Percentiles rank a stretch among this genome's conserved stretches.
phyloP scores from a whole-genome alignment of 2,113 vertebrate species.

The Pomatorhinus ruficollis region DNA sequence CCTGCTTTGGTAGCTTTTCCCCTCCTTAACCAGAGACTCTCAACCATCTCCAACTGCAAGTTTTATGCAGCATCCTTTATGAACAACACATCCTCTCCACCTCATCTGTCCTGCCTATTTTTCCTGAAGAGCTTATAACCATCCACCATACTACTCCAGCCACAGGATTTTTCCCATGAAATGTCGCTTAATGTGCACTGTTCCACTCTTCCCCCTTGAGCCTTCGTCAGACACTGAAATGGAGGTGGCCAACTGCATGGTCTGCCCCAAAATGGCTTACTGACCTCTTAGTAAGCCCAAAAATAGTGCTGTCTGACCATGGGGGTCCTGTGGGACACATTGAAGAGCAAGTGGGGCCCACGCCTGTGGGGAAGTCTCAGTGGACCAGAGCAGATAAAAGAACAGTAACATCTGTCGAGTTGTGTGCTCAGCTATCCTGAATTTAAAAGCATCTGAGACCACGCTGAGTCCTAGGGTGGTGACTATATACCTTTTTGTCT shows the following conservation, averaged over 20 bases:
- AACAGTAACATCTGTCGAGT: rapidly evolving
- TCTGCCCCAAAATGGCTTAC: not conserved
- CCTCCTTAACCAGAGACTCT: not conserved
- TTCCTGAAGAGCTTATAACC: not conserved
- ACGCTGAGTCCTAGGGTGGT: rapidly evolving
- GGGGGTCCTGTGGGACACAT: not conserved
- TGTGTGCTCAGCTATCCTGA: not conserved
- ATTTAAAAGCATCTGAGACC: not conserved
- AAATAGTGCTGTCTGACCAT: not conserved
- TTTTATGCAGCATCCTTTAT: not conserved
- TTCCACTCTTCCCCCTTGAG: not conserved
- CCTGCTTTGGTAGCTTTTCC: not conserved
- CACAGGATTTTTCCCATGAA: not conserved
- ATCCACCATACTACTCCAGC: not conserved
- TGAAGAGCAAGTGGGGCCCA: not conserved
- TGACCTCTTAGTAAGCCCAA: not conserved
- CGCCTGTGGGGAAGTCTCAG: rapidly evolving
- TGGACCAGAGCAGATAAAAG: not conserved
- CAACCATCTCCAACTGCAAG: not conserved
- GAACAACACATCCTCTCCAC: not conserved
- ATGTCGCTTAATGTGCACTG: not conserved
- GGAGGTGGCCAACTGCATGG: too few relatives aligned
- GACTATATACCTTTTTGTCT: not conserved
- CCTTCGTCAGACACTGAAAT: rapidly evolving
- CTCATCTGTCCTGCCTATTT: too few relatives aligned